These are phyloP conservation scores for Porites lobata DNA, from an alignment of 92 coral and sea anemone genomes.

Conservation along the genomic window DNA sequence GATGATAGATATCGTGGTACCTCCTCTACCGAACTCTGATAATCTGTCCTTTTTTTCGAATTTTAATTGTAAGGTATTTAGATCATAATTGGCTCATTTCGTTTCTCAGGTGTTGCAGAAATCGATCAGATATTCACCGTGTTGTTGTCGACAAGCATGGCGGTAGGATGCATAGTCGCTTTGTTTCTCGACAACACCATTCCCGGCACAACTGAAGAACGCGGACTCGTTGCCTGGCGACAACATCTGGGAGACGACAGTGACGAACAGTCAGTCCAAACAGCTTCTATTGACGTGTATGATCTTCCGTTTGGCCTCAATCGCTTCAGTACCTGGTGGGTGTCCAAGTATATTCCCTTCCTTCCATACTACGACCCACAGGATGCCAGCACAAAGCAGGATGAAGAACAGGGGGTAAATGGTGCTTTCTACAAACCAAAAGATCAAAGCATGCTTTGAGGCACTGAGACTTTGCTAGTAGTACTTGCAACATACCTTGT, in stretches of 20 bases:
- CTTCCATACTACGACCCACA: conserved; percentile 53
- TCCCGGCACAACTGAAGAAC: conserved; percentile 92
- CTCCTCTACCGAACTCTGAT: too few species aligned
- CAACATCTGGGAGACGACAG: conserved; percentile 46
- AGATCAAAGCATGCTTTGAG: too few species aligned
- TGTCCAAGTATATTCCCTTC: conserved; percentile 82
- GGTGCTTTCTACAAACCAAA: neutral
- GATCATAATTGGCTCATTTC: neutral
- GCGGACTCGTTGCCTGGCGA: conserved; percentile 91
- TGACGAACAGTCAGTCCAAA: conserved; percentile 41
- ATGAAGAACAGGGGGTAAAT: neutral
- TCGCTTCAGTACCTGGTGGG: conserved; percentile 58
- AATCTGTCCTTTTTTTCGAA: too few species aligned
- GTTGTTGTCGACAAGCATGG: conserved; percentile 91
- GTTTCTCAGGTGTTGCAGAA: conserved; percentile 65
- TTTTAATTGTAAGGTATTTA: too few species aligned
- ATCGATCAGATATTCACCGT: conserved; percentile 87
- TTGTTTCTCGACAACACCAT: conserved; percentile 91
- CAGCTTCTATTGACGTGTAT: conserved; percentile 76
- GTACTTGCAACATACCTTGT: too few species aligned
- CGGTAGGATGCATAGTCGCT: conserved; percentile 90
- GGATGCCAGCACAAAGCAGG: neutral
- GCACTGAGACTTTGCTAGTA: too few species aligned
- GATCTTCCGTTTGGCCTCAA: conserved; percentile 86
- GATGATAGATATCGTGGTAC: too few species aligned